A percentile compares a stretch with the other conserved stretches of the same genome.
Evolutionary conservation across 2,888 invertebrate genomes (phyloP).

Genomic region (Hypercompe scribonia): DNA sequence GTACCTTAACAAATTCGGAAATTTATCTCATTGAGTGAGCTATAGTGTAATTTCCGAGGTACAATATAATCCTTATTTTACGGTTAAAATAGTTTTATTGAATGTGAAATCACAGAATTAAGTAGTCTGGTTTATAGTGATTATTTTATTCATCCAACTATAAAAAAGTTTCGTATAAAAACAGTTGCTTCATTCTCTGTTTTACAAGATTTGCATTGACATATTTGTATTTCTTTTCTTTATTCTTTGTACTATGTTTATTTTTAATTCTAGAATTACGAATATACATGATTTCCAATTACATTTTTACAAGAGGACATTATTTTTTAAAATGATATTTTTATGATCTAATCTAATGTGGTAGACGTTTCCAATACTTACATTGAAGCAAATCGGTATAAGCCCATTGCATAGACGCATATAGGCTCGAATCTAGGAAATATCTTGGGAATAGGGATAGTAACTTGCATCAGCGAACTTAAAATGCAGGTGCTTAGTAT

Average conservation of each 20-base stretch:
- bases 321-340: constrained; percentile 40
- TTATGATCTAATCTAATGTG: constrained; percentile 17
- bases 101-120: constrained; percentile 49
- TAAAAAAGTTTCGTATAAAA: constrained; percentile 17
- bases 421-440: too few species aligned
- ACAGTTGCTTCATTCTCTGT: constrained; percentile 41
- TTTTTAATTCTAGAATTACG: constrained; percentile 41
- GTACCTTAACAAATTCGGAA: constrained; percentile 40
- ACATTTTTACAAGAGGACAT: constrained; percentile 28
- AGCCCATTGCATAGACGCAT: constrained; percentile 3
- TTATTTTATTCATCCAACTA: constrained; percentile 20
- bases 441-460: neutral
- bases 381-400: constrained; percentile 7
- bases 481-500: neutral
- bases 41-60: constrained; percentile 32
- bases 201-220: constrained; percentile 42
- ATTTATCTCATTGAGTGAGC: constrained; percentile 32
- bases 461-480: neutral
- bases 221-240: constrained; percentile 47
- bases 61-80: constrained; percentile 44
- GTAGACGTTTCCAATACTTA: constrained; percentile 7
- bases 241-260: constrained; percentile 44
- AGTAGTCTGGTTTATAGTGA: constrained; percentile 36
- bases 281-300: constrained; percentile 37
- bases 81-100: constrained; percentile 36